These are phyloP conservation scores for Heliconius hewitsoni DNA, from an alignment of 1,140 invertebrate species.

Conservation along the genomic window DNA sequence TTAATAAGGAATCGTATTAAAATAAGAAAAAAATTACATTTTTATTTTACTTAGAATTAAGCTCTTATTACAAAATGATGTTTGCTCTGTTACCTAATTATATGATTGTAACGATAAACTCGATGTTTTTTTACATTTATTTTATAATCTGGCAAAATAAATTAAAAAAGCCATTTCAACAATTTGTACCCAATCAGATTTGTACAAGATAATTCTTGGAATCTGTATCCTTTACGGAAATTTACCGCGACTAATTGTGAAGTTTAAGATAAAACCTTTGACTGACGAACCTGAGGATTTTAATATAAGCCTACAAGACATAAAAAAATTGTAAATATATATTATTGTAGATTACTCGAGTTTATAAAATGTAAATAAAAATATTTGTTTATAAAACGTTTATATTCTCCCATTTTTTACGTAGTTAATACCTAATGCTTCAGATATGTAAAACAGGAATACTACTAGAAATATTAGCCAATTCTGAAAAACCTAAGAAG, in stretches of 20 bases:
- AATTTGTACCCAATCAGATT: background rate
- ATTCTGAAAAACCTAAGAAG: too few relatives aligned
- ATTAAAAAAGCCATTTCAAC: background rate
- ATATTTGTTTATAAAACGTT: too few relatives aligned
- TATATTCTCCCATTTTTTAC: too few relatives aligned
- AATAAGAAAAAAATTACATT: too few relatives aligned
- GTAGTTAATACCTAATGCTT: too few relatives aligned
- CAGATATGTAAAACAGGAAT: too few relatives aligned
- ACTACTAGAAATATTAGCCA: too few relatives aligned
- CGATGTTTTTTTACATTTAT: background rate
- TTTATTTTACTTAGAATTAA: too few relatives aligned
- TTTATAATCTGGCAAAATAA: background rate
- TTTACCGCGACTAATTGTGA: background rate
- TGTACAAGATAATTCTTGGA: background rate
- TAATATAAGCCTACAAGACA: background rate
- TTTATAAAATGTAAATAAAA: too few relatives aligned
- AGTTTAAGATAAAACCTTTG: background rate
- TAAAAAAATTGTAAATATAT: background rate
- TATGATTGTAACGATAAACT: background rate
- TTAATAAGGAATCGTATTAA: too few relatives aligned
- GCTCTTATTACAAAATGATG: too few relatives aligned
- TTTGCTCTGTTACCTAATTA: background rate
- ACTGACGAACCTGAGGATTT: background rate
- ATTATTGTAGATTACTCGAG: too few relatives aligned
- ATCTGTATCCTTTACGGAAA: background rate